Evolutionary conservation across 2,797 vertebrate genomes (phyloP), one percentile per base, ranked within the genome.

Genomic region (Halcyon smyrnensis): DNA sequence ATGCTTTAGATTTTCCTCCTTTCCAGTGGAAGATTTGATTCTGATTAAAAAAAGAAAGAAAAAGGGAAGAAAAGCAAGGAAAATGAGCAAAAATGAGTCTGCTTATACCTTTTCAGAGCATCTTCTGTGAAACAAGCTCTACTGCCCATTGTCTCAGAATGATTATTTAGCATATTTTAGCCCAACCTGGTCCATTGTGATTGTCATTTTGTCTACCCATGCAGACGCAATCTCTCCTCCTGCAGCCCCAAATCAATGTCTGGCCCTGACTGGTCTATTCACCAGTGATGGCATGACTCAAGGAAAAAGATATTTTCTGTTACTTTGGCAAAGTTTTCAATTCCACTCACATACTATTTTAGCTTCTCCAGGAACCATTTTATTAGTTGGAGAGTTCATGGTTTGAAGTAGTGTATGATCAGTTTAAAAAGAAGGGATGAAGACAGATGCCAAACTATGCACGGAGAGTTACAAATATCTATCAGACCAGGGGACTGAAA

Each of bases 331-430:
- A 75, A 65, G 50, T 62, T 84, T 90, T 78, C 57, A 45, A 23
- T 67, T 86, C 59, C 36, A 21, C 18, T 50, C 65, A 51, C 8
- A 19, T 59, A 69, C 34, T 43, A 36, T 39, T 91, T 79, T 6
- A 83, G 63, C 36, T 73, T 86, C 57, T 76, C 57, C 13, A 30
- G 67, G 23, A 93, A 64, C 34, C 46, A 67, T 62, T 89, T 75
- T 34, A 82, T 69, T 80, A 73, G 62, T 39, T 50, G 51, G 36
- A 87, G 11, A 83, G 81, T 12, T 75, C 80, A 36, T 34, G 0
- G 3, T 68, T 45, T 82, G 85, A 94, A 60, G 82, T 41, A 75
- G 43, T 77, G 57, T 68, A 81, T 83, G 95, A 95, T 91, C 71
- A 93, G 70, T 89, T 75, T 77, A 87, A 90, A 94, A 90, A 46